phyloP scores from a whole-genome alignment of 2,797 vertebrate genomes.

The Gymnocypris eckloni region DNA sequence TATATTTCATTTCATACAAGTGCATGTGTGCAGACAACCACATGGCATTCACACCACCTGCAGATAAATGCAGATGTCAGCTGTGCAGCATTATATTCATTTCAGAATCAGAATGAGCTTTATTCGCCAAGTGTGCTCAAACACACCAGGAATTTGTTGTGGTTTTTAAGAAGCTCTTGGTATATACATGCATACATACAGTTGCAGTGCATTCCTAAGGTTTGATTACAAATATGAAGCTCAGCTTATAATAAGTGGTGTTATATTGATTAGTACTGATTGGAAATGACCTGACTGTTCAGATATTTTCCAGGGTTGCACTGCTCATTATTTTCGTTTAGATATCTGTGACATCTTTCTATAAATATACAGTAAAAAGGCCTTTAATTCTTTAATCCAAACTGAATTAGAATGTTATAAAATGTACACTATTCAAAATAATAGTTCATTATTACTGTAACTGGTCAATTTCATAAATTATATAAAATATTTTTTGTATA shows the following conservation, averaged over 20 bases:
- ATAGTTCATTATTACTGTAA: not conserved
- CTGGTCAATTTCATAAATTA: not conserved
- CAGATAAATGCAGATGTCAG: constrained; percentile 21
- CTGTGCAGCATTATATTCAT: constrained; percentile 14
- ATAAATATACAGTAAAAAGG: not conserved
- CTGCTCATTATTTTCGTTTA: not conserved
- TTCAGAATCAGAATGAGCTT: no score
- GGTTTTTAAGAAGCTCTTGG: no score
- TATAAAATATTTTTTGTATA: not conserved
- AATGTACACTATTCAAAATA: not conserved
- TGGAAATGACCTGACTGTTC: not conserved
- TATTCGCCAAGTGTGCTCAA: no score
- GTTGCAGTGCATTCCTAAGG: not conserved
- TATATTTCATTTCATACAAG: constrained; percentile 19
- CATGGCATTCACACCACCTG: constrained; percentile 9
- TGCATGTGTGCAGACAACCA: constrained; percentile 18
- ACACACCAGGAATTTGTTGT: no score
- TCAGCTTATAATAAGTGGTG: not conserved
- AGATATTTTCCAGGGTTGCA: not conserved
- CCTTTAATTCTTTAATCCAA: not conserved
- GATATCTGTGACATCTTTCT: not conserved
- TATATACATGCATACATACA: no score
- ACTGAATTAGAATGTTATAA: not conserved
- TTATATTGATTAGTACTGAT: not conserved
- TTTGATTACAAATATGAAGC: not conserved